Evolutionary conservation across 2,797 vertebrate genomes (phyloP), one percentile per base, ranked within the genome.

Genomic region (Centroberyx gerrardi): DNA sequence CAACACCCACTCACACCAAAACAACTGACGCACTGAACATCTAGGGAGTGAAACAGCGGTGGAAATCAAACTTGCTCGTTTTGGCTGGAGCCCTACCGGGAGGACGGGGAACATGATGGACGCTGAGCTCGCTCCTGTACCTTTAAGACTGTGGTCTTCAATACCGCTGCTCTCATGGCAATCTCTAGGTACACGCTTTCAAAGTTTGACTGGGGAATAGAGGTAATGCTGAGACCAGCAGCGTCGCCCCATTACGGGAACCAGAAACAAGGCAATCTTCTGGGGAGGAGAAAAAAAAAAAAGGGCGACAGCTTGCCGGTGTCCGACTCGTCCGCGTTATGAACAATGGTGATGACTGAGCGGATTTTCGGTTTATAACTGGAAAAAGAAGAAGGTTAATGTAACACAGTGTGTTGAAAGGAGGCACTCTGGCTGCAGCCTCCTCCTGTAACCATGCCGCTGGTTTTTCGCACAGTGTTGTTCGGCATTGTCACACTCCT

Each of bases 401-500:
- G 58, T 81, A 69, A 55, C 46, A 17, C 78, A 60, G 78, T 68
- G 42, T 14, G 74, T 28, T 62, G 68, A n/a, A 65, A 61, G 76
- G 65, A 84, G 81, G 62, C 78, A 78, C 65, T 42, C 67, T 44
- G 76, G 52, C 82, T 67, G 70, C 80, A 80, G 74, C 62, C 75
- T 14, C 22, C 38, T 17, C 36, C 66, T 58, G 22, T 78, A 82
- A 91, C 92, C 95, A 97, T 97, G 97, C 94, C 94, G 94, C 95
- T 94, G 70, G 93, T 94, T 68, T 92, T 96, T 85, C 95, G 96
- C 90, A 90, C 95, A 92, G 95, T 97, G 95, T 76, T 97, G 87
- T 95, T 98, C 92, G 96, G 94, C 72, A 93, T 95, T 68, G 94
- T 97, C 74, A 95, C 96, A 74, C 91, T 97, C 82, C 91, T 98